These are phyloP conservation scores for Podarcis lilfordi DNA, from an alignment of 2,797 vertebrate genomes.

Conservation along the genomic window DNA sequence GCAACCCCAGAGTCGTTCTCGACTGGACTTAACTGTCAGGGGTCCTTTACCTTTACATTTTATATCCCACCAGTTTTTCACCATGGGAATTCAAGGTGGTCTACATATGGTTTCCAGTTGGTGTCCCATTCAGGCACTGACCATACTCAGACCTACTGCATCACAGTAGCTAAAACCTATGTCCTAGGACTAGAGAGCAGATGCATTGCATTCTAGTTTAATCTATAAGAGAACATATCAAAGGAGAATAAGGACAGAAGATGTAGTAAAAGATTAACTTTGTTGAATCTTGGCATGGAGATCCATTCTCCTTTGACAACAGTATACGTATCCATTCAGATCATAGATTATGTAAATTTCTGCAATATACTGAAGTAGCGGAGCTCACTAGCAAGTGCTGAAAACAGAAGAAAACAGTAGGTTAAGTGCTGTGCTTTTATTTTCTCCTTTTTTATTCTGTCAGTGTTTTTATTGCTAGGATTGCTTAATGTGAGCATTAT, in stretches of 20 bases:
- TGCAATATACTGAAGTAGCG: background rate
- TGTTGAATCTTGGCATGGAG: background rate
- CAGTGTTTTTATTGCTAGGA: slow-evolving; percentile 12
- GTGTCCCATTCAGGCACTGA: background rate
- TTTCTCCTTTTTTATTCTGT: slow-evolving; percentile 32
- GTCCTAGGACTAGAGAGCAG: background rate
- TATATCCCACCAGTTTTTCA: background rate
- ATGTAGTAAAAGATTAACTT: background rate
- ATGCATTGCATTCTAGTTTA: background rate
- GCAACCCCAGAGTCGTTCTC: no score
- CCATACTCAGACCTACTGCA: no score
- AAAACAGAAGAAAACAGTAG: slow-evolving; percentile 24
- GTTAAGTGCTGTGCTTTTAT: slow-evolving; percentile 16
- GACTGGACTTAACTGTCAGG: no score
- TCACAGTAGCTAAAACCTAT: background rate
- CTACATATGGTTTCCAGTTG: background rate
- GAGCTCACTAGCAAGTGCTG: background rate
- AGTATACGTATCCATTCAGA: background rate
- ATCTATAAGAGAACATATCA: background rate
- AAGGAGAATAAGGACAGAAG: background rate
- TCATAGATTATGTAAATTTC: background rate
- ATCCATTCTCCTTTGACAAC: background rate
- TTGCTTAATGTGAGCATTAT: slow-evolving; percentile 26
- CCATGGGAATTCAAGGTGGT: background rate
- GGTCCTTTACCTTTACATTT: background rate